Conservation (phyloP, 2,797 vertebrate genomes). For the Spizella passerina region DNA sequence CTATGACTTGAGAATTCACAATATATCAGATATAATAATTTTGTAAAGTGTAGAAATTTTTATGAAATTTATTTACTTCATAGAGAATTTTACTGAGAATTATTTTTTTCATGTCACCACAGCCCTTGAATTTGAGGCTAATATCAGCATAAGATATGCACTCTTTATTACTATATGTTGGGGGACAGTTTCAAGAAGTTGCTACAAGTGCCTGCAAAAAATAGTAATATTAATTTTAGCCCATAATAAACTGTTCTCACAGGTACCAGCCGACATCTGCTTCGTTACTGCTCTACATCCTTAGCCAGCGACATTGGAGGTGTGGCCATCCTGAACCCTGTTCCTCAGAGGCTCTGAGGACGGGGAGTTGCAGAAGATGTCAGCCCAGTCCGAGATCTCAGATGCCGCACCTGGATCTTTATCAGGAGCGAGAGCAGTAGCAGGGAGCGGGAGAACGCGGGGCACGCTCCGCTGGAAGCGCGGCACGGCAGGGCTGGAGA, state of each 20-base stretch:
- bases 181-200: not conserved
- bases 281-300: accelerated
- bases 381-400: not conserved
- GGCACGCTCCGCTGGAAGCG: not conserved
- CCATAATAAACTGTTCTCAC: not conserved
- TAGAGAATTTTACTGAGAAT: not conserved
- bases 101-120: not conserved
- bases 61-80: not conserved
- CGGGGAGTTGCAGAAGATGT: accelerated
- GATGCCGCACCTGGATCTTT: not conserved
- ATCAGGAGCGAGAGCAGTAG: not conserved
- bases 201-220: not conserved
- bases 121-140: not conserved
- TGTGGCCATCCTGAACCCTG: accelerated
- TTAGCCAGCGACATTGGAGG: accelerated
- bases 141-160: not conserved
- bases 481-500: accelerated
- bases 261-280: not conserved
- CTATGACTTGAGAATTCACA: not conserved
- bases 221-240: not conserved
- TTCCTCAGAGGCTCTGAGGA: not conserved
- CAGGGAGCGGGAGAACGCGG: accelerated
- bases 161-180: not conserved
- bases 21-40: not conserved
- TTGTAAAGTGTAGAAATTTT: not conserved